Percentiles rank a stretch among this genome's conserved stretches.
Conservation (phyloP, 2,113 vertebrate species). For the Macroglossus sobrinus region DNA sequence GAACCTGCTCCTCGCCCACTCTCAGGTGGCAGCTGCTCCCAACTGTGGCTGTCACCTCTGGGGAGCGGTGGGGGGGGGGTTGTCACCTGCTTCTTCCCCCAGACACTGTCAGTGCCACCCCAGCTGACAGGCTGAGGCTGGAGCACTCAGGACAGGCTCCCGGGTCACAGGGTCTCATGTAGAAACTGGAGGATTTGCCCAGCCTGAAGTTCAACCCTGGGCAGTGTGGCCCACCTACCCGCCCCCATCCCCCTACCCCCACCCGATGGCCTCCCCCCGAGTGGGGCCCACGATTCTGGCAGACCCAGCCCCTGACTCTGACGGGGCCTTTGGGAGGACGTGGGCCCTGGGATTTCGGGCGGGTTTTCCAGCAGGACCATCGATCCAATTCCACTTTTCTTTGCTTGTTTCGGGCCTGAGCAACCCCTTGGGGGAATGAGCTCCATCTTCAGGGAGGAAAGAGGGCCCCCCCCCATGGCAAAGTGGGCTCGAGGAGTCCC, state of each 20-base stretch:
- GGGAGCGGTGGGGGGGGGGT: not conserved
- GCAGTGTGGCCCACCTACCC: not conserved
- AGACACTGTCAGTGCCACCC: not conserved
- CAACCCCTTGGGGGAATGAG: not conserved
- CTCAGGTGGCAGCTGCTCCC: constrained; percentile 54
- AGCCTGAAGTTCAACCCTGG: not conserved
- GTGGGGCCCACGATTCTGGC: rapidly evolving
- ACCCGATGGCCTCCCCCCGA: rapidly evolving
- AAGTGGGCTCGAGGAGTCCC: not conserved
- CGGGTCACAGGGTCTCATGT: rapidly evolving
- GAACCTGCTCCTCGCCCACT: constrained; percentile 84
- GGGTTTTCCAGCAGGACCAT: not conserved
- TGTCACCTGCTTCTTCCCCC: constrained; percentile 57
- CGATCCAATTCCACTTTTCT: rapidly evolving
- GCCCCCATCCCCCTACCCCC: rapidly evolving
- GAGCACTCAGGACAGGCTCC: not conserved
- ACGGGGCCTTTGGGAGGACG: rapidly evolving
- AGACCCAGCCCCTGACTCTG: too few relatives aligned
- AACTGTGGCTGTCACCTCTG: constrained; percentile 45
- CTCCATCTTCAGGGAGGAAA: not conserved
- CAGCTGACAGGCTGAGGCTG: not conserved
- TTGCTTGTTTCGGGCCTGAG: not conserved
- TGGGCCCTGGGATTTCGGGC: rapidly evolving
- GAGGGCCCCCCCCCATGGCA: rapidly evolving
- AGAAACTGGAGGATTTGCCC: not conserved